Base-by-base conservation (phyloP, 1,140 invertebrate species). In the Tetramorium simillimum region DNA sequence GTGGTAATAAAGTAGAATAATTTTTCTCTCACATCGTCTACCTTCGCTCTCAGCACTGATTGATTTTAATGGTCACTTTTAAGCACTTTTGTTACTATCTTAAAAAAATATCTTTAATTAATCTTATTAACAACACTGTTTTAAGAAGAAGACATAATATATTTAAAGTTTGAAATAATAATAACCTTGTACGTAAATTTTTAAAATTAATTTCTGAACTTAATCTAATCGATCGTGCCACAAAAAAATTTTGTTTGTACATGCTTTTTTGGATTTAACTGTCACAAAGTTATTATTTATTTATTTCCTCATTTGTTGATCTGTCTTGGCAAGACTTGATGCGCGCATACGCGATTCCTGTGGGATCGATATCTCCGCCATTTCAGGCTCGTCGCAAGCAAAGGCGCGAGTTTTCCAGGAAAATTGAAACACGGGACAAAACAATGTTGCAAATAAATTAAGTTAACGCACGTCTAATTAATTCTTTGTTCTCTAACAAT, bases 271-370 rank as follows among this genome's bases (percentile, higher is more conserved):
- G 21, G n/a, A 69, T 24, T 49, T n/a, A 37, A 33, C 1, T 21
- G 12, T 16, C 10, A 28, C 37, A 7, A 33, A 33, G 33, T 33
- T n/a, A 49, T 85, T 81, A 76, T 89, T 91, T 89, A 87, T 89
- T 89, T 86, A 87, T 91, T 85, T 73, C 24, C 62, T 82, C 58
- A 58, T 87, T 88, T 90, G 84, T 90, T 88, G 90, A 88, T 86
- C 14, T 46, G 46, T 40, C 60, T 88, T 28, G 88, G 62, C 76
- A 78, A 86, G 84, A 90, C 65, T 78, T 88, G 89, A 91, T 63
- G 78, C 89, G 90, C 90, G 90, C 90, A 91, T 91, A 91, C 90
- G 90, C 90, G 86, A 90, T 91, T 88, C 89, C 78, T 72, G 78
- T 78, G 78, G 90, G 90, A 91, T 91, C 90, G 90, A 91, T 91